Base-by-base conservation (phyloP, 1,140 invertebrate genomes). In the Hetaerina americana region DNA sequence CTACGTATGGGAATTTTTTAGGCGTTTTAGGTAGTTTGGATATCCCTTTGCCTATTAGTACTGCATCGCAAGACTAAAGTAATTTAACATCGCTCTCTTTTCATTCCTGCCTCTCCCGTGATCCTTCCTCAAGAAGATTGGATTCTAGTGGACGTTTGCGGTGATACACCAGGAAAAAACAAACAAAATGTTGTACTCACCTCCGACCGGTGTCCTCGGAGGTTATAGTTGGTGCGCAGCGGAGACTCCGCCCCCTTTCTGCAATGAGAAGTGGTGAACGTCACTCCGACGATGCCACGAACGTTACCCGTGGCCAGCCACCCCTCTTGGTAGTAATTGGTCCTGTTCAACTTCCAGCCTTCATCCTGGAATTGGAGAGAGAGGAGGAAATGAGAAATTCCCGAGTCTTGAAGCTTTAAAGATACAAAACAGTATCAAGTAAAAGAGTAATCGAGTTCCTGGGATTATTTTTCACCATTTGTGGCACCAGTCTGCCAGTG, bases 241-340 rank as follows among this genome's bases (percentile, higher is more conserved):
- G 93, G 93, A 77, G 91, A 85, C 78, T 95, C 92, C 72, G 89
- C 87, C 72, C 88, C 86, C 77, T 90, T 89, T 75, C 90, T 89
- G 81, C 90, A 94, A 81, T 95, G 93, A 70, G 92, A 93, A 25
- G 94, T 94, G 27, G 96, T 97, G 82, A 96, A 98, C 31, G 95
- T 98, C 29, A 97, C 95, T 71, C 96, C 95, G 71, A 98, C 94
- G 74, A 97, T 90, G 25, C 95, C 94, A 74, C 95, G 88, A 68
- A 93, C 89, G 82, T 98, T 98, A 74, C 95, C 96, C 49, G 93
- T 95, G 68, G 95, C 95, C 78, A 98, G 82, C 96, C 96, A 98
- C n/a, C 96, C 96, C 82, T 98, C 95, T 84, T 97, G 94, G 79
- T 97, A 98, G 80, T 97, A 98, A 84, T 96, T 95, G 76, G 92